Evolutionary conservation across 2,888 invertebrate genomes (phyloP), one percentile per base, ranked within the genome.

Genomic region (Sialis fuliginosa): DNA sequence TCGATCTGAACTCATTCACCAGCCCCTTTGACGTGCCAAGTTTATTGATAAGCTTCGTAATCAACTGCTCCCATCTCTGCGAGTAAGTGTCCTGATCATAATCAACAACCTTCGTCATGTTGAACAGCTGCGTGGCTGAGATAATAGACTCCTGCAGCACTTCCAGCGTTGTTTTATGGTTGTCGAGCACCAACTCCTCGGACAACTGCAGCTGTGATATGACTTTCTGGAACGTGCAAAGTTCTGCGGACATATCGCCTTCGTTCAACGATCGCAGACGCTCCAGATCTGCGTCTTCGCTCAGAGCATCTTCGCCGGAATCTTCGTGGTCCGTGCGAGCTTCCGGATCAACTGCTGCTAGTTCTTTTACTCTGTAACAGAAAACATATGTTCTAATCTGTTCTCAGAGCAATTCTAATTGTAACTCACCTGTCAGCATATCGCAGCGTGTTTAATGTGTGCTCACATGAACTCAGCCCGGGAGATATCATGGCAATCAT

Each of bases 401-500:
- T 22, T 22, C 22, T 22, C 22, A 22, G 22, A 22, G 22, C 22
- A 22, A 22, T 22, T 22, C 22, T 2, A 22, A 22, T 22, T 22
- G 22, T 22, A 2, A 22, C 22, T 57, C 95, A 22, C 22, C 22
- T 77, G 72, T 98, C 95, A 4, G 97, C 98, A 67, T 98, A 98
- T 52, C 97, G 77, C 48, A 98, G 72, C 42, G 98, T 98, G 69
- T 99, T 98, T 51, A 98, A 72, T 43, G 96, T 91, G 68, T 98
- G 96, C 62, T 98, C 98, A 63, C 95, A 95, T 43, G 92, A 93
- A 59, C 81, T 82, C 72, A 93, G 75, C 47, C 95, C 93, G 12
- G 98, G 97, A 51, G 95, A 95, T 58, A 98, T 91, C 86, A 97
- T 92, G 48, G 98, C 96, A 65, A 98, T 96, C 98, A 98, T 98